Evolutionary conservation across 2,797 vertebrate species (phyloP), one percentile per base, ranked within the genome.

Genomic region (Sebastes trivittatus): DNA sequence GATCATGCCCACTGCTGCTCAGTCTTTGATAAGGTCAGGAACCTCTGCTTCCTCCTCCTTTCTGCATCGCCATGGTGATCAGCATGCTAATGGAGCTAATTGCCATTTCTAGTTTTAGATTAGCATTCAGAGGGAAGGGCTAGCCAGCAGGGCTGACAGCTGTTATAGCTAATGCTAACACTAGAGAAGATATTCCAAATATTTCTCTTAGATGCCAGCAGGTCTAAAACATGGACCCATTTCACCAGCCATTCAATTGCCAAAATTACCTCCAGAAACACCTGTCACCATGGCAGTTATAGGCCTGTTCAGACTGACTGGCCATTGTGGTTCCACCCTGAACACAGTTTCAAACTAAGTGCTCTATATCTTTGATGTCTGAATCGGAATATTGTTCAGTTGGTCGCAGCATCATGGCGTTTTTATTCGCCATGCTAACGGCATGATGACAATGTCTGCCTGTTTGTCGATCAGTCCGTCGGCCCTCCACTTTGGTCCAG

Each of bases 11-110:
- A 54, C 72, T 81, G 59, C 29, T 18, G 14, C 86, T 75, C 74
- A 81, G 72, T 32, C 71, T 91, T 72, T 94, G 93, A 95, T 93
- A 96, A 95, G 95, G 94, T 95, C 94, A 96, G 84, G 89, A 93
- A 82, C 88, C 69, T 78, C 89, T 72, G 34, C 76, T 74, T 90
- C 76, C 75, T 70, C 71, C 74, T 70, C 74, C 74, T 92, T 84
- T 77, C 81, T 77, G 87, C 88, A 82, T 87, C 72, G 75, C 66
- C 27, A 46, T 25, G 36, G 81, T 82, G 93, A 93, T 87, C 87
- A 69, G 94, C 89, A 94, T 95, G 88, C 90, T 87, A 93, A 96
- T 90, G 20, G 81, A 34, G 64, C 81, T 93, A 93, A 95, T 92
- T 93, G 93, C 84, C 85, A 86, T 90, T 86, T 86, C 65, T 84